Evolutionary conservation across 2,113 vertebrate species (phyloP).

Genomic region (Rhagologus leucostigma): DNA sequence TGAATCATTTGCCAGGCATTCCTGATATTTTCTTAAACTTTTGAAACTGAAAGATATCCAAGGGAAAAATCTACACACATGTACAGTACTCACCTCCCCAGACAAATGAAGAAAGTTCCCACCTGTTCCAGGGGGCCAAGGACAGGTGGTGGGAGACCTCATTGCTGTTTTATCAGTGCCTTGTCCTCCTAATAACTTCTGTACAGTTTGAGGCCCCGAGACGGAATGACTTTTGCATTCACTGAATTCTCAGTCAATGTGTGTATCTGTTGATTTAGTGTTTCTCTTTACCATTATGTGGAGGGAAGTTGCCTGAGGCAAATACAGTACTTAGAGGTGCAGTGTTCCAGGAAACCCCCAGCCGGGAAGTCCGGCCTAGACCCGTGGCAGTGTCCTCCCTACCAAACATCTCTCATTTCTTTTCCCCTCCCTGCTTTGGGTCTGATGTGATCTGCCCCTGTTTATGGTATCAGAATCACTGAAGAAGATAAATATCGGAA

Average conservation of each 20-base stretch:
- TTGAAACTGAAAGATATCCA: not conserved
- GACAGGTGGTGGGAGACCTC: not conserved
- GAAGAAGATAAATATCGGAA: not conserved
- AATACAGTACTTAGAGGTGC: constrained; percentile 23
- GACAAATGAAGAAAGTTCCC: not conserved
- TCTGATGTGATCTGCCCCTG: not conserved
- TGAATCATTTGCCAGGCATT: not conserved
- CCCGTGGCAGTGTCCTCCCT: not conserved
- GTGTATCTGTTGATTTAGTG: not conserved
- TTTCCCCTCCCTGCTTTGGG: not conserved
- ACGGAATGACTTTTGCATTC: not conserved
- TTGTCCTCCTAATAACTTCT: not conserved
- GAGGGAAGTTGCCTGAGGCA: constrained; percentile 29
- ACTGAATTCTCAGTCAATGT: not conserved
- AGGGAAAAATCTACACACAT: not conserved
- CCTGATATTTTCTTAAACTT: not conserved
- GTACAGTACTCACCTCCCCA: not conserved
- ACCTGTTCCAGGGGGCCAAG: not conserved
- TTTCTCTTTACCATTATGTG: not conserved
- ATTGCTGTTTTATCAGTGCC: accelerated
- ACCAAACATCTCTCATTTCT: not conserved
- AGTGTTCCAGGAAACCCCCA: not conserved
- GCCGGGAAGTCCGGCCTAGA: not conserved
- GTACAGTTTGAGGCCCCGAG: not conserved
- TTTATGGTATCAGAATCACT: not conserved